Base-by-base conservation (phyloP, 2,888 invertebrate genomes). In the Amblyteles armatorius region DNA sequence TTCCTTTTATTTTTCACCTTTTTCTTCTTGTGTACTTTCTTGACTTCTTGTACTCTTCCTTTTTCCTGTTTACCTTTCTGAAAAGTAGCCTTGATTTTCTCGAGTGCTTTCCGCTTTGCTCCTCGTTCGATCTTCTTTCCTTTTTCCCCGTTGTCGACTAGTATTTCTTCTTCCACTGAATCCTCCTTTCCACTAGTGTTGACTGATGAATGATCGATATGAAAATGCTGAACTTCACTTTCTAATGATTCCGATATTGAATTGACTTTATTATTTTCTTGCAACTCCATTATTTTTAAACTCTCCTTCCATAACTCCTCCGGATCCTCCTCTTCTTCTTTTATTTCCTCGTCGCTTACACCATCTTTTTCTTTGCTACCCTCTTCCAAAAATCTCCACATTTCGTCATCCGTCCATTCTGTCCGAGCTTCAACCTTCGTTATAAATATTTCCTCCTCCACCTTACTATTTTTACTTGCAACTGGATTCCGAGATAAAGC, bases 401-500 rank as follows among this genome's bases (percentile, higher is more conserved):
- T 29, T 3, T 29, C 29, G 0, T 29, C 29, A 29, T 67, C 44
- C 9, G 50, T 69, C 19, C 60, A 36, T 26, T 69, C 26, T 9
- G 3, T 55, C n/a, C n/a, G 40, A 33, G 22, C 33, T 1, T 13
- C 6, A 6, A 26, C 36, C 13, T 13, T 4, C 2, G 40, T 26
- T 22, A 48, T 48, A 36, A 79, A 48, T 26, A 63, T 73, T 50
- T 68, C 88, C 3, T 79, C 79, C 19, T 79, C 63, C n/a, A 5
- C 26, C 16, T 19, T n/a, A 36, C 6, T 11, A 36, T 55, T 44
- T 1, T 33, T 29, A 22, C 4, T 13, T 0, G 16, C 57, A 57
- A 63, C 65, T 9, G 81, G 78, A 68, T 78, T 79, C 68, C 81
- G 77, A 13, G 81, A 81, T 68, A 81, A 73, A 0, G 36, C 36